These are phyloP conservation scores for Mechanitis messenoides DNA, from an alignment of 2,888 invertebrate species.

Conservation along the genomic window DNA sequence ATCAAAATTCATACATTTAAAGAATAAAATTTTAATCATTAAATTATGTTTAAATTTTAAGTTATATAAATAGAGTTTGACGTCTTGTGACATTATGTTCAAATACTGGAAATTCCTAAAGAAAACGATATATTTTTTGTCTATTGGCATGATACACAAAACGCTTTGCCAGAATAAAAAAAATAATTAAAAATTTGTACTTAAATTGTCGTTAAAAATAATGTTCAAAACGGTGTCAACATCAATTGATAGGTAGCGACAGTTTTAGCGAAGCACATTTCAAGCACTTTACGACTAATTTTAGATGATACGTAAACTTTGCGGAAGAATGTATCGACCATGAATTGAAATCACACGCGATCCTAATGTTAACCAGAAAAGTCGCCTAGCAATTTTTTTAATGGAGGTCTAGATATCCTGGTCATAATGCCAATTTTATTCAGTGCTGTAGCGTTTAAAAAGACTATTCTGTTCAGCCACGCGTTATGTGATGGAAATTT, in stretches of 20 bases:
- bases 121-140: too few species aligned
- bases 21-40: too few species aligned
- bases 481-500: slow-evolving; percentile 96
- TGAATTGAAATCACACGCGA: slow-evolving; percentile 20
- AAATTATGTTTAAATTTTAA: too few species aligned
- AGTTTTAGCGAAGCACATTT: slow-evolving; percentile 50
- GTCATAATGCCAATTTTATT: slow-evolving; percentile 90
- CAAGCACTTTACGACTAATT: slow-evolving; percentile 44
- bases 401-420: neutral
- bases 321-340: slow-evolving; percentile 33
- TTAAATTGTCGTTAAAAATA: too few species aligned
- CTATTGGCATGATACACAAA: too few species aligned
- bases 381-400: neutral
- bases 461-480: slow-evolving; percentile 86
- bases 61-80: too few species aligned
- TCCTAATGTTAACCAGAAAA: slow-evolving; percentile 14
- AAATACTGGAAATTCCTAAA: too few species aligned
- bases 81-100: too few species aligned
- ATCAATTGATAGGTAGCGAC: slow-evolving; percentile 52
- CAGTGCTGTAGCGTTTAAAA: slow-evolving; percentile 88
- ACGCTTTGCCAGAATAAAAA: too few species aligned
- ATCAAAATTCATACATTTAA: too few species aligned
- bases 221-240: neutral
- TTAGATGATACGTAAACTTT: slow-evolving; percentile 41
- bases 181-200: too few species aligned